Percentiles rank a stretch among this genome's conserved stretches.
phyloP scores from a whole-genome alignment of 1,140 invertebrate genomes.

The Pantala flavescens region DNA sequence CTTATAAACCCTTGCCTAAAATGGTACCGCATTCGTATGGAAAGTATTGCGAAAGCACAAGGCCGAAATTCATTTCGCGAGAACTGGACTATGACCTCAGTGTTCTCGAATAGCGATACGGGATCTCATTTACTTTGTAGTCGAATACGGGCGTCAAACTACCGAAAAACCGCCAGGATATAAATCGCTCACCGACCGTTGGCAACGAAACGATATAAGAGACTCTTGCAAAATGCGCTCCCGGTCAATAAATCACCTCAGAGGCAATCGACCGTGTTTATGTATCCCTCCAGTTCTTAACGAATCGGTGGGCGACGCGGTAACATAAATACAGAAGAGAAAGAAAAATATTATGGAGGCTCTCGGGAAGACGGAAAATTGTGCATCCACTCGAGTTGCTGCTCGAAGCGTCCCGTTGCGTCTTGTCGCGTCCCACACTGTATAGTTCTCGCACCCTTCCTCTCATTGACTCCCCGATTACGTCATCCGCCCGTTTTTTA shows the following conservation, averaged over 20 bases:
- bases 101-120: no score
- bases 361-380: background rate
- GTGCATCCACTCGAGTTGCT: no score
- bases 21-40: no score
- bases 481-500: background rate
- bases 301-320: background rate
- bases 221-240: background rate
- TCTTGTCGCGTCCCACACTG: background rate
- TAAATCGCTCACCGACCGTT: background rate
- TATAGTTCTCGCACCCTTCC: background rate
- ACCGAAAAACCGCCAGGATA: background rate
- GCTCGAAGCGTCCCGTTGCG: background rate
- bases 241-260: background rate
- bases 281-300: background rate
- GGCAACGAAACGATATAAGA: background rate
- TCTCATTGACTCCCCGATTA: background rate
- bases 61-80: no score
- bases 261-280: background rate
- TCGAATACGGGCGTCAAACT: background rate
- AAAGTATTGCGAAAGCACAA: no score
- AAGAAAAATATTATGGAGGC: background rate
- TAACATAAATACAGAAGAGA: background rate
- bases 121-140: background rate
- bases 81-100: no score
- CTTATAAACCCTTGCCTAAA: no score